These are phyloP conservation scores for Acipenser ruthenus DNA, from an alignment of 2,797 vertebrate genomes.

Conservation along the genomic window DNA sequence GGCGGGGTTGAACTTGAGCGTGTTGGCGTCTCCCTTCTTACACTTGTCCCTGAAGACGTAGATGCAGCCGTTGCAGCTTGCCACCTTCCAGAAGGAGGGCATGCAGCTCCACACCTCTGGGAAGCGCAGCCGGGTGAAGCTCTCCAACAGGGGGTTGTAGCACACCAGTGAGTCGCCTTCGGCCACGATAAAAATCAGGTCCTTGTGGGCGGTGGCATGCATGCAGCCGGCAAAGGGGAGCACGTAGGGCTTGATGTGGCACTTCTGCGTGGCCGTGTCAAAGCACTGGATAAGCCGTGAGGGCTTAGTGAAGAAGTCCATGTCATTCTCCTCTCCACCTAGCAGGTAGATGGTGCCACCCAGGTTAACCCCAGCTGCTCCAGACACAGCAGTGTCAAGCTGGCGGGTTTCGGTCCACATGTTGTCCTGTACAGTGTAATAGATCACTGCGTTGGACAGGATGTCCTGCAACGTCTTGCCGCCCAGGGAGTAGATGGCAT, in stretches of 20 bases:
- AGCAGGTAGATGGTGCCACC: slow-evolving; percentile 91
- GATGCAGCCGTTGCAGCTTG: slow-evolving; percentile 94
- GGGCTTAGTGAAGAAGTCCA: slow-evolving; percentile 97
- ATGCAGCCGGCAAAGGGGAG: slow-evolving; percentile 90
- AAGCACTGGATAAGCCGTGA: slow-evolving; percentile 96
- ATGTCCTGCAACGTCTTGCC: slow-evolving; percentile 94
- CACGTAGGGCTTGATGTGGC: slow-evolving; percentile 86
- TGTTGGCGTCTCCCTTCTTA: slow-evolving; percentile 93
- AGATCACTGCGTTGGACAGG: slow-evolving; percentile 90
- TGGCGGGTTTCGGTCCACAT: slow-evolving; percentile 94
- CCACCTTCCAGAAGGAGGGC: slow-evolving; percentile 94
- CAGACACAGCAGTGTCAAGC: slow-evolving; percentile 88
- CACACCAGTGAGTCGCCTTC: slow-evolving; percentile 92
- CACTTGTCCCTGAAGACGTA: slow-evolving; percentile 95
- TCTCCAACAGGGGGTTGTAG: slow-evolving; percentile 93
- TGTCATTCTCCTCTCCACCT: slow-evolving; percentile 93
- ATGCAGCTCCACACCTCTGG: slow-evolving; percentile 92
- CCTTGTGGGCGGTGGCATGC: slow-evolving; percentile 94
- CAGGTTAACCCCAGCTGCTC: slow-evolving; percentile 88
- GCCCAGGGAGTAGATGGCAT: slow-evolving; percentile 89
- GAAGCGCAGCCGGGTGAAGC: slow-evolving; percentile 90
- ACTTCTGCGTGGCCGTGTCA: slow-evolving; percentile 80
- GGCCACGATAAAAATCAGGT: slow-evolving; percentile 90
- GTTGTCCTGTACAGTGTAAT: slow-evolving; percentile 90
- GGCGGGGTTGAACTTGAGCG: slow-evolving; percentile 92